A percentile compares a stretch with the other conserved stretches of the same genome.
Conservation (phyloP, 1,140 invertebrate species). For the Piezodorus guildinii region DNA sequence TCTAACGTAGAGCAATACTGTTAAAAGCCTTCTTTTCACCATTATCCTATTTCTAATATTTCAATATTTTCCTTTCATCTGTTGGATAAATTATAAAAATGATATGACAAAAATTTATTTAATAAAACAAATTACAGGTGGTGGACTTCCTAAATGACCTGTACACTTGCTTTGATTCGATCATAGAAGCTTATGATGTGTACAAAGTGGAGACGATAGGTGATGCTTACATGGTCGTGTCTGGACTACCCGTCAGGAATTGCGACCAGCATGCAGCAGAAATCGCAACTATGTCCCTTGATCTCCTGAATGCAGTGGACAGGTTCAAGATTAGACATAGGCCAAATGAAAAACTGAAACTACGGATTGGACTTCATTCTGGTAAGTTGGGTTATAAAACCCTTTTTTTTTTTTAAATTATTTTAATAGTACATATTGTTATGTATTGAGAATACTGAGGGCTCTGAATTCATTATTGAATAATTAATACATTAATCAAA, state of each 20-base stretch:
- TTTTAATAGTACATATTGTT: too few relatives aligned
- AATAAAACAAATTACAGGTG: constrained; percentile 43
- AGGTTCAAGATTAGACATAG: constrained; percentile 79
- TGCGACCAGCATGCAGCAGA: constrained; percentile 76
- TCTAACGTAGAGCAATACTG: too few relatives aligned
- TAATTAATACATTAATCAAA: too few relatives aligned
- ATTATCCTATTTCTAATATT: too few relatives aligned
- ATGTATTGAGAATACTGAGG: too few relatives aligned
- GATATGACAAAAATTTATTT: too few relatives aligned
- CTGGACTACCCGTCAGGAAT: constrained; percentile 69
- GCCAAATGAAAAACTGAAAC: constrained; percentile 67
- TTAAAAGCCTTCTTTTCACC: too few relatives aligned
- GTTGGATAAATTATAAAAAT: too few relatives aligned
- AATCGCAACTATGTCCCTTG: constrained; percentile 85
- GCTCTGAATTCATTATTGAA: too few relatives aligned
- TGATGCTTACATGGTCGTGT: constrained; percentile 83
- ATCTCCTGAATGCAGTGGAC: constrained; percentile 67
- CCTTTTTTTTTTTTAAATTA: too few relatives aligned
- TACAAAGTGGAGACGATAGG: constrained; percentile 90
- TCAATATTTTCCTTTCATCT: too few relatives aligned
- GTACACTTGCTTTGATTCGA: constrained; percentile 87
- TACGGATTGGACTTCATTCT: constrained; percentile 86
- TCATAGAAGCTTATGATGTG: constrained; percentile 82
- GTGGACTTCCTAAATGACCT: constrained; percentile 83
- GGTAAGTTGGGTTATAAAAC: constrained; percentile 38